phyloP scores from a whole-genome alignment of 2,797 vertebrate genomes.

The Ceryle rudis region DNA sequence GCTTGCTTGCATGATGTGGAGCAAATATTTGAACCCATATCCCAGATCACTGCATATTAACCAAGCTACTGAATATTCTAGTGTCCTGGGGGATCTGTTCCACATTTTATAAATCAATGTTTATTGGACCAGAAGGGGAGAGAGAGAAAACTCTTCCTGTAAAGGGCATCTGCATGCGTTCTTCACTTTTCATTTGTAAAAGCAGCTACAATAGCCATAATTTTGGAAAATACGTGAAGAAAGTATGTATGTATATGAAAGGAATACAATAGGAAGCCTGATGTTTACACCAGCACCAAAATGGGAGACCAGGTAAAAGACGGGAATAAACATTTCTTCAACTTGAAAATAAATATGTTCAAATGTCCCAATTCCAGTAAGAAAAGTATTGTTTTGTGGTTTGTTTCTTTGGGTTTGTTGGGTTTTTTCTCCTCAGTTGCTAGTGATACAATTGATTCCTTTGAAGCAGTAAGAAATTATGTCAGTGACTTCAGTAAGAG shows the following conservation, averaged over 20 bases:
- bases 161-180: background rate
- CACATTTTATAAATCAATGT: slow-evolving; percentile 47
- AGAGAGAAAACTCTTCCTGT: background rate
- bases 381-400: background rate
- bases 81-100: slow-evolving; percentile 44
- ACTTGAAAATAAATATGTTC: background rate
- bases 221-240: background rate
- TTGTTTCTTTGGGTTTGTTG: background rate
- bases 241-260: background rate
- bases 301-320: background rate
- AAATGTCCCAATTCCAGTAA: background rate
- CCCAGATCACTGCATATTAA: slow-evolving; percentile 35
- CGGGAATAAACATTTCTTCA: background rate
- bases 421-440: background rate
- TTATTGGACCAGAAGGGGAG: slow-evolving; percentile 46
- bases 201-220: background rate
- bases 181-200: background rate
- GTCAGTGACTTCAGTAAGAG: background rate
- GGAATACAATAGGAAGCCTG: background rate
- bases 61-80: slow-evolving; percentile 47
- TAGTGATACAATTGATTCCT: background rate
- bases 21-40: slow-evolving; percentile 1
- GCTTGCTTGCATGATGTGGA: background rate
- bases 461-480: background rate
- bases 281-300: background rate